A percentile compares a stretch with the other conserved stretches of the same genome.
These are phyloP conservation scores for Drosophila baimaii DNA, from an alignment of 1,140 invertebrate species.

Conservation along the genomic window DNA sequence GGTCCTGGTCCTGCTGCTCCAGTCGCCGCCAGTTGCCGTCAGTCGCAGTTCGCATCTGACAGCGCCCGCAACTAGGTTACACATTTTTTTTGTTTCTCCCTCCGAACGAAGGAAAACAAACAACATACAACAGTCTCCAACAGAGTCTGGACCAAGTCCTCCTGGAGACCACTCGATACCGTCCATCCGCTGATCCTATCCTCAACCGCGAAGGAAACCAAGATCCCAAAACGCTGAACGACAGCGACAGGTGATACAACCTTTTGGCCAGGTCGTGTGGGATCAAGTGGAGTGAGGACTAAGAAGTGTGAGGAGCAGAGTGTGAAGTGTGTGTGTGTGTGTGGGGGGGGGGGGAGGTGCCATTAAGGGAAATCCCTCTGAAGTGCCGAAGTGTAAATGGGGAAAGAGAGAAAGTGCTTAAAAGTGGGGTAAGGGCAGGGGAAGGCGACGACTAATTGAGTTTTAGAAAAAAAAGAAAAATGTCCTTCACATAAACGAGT, in stretches of 20 bases:
- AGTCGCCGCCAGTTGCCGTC: conserved; percentile 46
- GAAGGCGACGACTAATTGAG: conserved; percentile 13
- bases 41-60: conserved; percentile 63
- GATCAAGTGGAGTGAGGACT: neutral
- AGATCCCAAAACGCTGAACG: neutral
- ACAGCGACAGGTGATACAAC: conserved; percentile 5
- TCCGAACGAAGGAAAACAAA: conserved; percentile 27
- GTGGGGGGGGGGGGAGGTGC: conserved; percentile 20
- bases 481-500: conserved; percentile 4
- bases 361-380: conserved; percentile 10
- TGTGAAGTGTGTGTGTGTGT: conserved; percentile 1
- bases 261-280: neutral
- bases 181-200: conserved; percentile 1
- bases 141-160: conserved; percentile 1
- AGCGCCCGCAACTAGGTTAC: conserved; percentile 79
- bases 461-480: conserved; percentile 21
- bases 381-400: conserved; percentile 24
- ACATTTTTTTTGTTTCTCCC: conserved; percentile 51
- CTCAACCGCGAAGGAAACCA: neutral
- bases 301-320: neutral
- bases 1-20: conserved; percentile 24
- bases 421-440: neutral
- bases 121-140: neutral
- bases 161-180: neutral
- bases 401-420: conserved; percentile 11